phyloP scores from a whole-genome alignment of 2,113 vertebrate genomes.

The Apaloderma vittatum region DNA sequence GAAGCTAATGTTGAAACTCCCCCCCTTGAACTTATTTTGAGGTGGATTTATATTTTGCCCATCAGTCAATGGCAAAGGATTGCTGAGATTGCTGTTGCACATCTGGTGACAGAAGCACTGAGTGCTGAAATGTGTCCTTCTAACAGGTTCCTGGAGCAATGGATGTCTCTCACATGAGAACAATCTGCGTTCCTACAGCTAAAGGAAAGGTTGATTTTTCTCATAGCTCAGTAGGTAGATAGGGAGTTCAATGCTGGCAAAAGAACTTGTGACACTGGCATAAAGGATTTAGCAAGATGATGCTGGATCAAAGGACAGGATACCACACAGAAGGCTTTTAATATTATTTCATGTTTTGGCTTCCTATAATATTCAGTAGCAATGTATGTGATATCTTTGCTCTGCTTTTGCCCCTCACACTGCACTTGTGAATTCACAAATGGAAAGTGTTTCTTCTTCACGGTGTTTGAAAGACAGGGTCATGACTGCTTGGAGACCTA shows the following conservation, averaged over 20 bases:
- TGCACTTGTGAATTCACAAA: background rate
- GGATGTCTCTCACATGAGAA: background rate
- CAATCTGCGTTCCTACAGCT: background rate
- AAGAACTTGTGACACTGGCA: background rate
- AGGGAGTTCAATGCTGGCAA: background rate
- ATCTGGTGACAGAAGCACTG: background rate
- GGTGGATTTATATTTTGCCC: background rate
- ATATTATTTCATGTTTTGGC: background rate
- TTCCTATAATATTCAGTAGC: background rate
- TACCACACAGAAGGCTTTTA: background rate
- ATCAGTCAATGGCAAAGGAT: background rate
- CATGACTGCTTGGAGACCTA: background rate
- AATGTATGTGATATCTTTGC: background rate
- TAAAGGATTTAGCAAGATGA: background rate
- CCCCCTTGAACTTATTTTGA: background rate
- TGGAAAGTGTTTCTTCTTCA: background rate
- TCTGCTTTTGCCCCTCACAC: background rate
- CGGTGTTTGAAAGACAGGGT: background rate
- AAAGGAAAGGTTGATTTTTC: background rate
- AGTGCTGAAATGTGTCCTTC: background rate
- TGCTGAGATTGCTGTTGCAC: fast-evolving
- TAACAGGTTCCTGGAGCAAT: background rate
- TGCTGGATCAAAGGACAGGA: background rate
- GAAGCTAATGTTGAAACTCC: background rate
- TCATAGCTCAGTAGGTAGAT: background rate